These are phyloP conservation scores for Micropterix aruncella DNA, from an alignment of 2,888 invertebrate genomes.

Conservation along the genomic window DNA sequence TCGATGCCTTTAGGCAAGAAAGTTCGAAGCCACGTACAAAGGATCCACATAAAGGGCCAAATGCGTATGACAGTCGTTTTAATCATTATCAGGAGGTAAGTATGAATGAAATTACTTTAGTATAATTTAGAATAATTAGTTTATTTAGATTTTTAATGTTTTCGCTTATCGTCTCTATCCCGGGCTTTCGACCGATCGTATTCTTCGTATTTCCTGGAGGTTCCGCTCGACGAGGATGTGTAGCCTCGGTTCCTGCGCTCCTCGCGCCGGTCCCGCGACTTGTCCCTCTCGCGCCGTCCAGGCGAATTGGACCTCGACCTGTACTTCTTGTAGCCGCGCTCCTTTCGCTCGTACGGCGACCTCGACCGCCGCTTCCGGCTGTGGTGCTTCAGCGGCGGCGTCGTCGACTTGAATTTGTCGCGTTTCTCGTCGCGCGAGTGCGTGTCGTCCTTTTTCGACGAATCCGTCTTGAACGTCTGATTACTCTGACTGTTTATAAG, in stretches of 20 bases:
- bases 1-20: no score
- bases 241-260: slow-evolving; percentile 22
- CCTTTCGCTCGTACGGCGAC: slow-evolving; percentile 34
- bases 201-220: slow-evolving; percentile 32
- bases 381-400: slow-evolving; percentile 36
- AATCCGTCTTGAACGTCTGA: slow-evolving; percentile 24
- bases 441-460: slow-evolving; percentile 26
- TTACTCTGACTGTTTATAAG: slow-evolving; percentile 26
- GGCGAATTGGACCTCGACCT: slow-evolving; percentile 25
- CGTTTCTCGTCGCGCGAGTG: slow-evolving; percentile 30
- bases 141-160: no score
- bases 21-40: no score
- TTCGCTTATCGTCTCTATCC: slow-evolving; percentile 18
- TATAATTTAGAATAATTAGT: no score
- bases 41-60: no score
- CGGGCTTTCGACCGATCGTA: slow-evolving; percentile 31
- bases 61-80: no score
- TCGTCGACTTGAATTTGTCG: slow-evolving; percentile 36
- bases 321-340: slow-evolving; percentile 32
- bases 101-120: no score
- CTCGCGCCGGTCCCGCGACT: slow-evolving; percentile 22
- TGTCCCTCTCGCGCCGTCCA: slow-evolving; percentile 23
- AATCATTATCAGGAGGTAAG: no score
- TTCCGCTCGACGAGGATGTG: slow-evolving; percentile 12
- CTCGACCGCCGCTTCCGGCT: slow-evolving; percentile 30